Evolutionary conservation across 92 coral and sea anemone species (phyloP).

Genomic region (Epizoanthus illoricatus): DNA sequence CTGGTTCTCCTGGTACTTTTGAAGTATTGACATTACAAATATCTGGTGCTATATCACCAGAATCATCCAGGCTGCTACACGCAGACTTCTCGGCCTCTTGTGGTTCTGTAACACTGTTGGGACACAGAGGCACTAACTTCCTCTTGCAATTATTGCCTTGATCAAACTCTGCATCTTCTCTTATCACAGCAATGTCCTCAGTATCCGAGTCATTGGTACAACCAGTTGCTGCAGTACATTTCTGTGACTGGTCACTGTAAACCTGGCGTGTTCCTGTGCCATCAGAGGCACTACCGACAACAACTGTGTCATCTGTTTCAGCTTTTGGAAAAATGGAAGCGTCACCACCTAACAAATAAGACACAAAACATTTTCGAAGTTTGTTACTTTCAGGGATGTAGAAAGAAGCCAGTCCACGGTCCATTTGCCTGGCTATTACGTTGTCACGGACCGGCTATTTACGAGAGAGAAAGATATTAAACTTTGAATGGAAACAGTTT

Average conservation of each 20-base stretch:
- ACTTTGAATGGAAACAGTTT: too few relatives aligned
- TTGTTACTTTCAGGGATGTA: too few relatives aligned
- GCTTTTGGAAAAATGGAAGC: conserved; percentile 95
- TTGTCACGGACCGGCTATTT: too few relatives aligned
- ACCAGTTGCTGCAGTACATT: background rate
- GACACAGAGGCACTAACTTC: background rate
- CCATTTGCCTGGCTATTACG: too few relatives aligned
- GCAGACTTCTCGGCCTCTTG: background rate
- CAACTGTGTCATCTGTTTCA: conserved; percentile 51
- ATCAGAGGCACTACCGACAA: background rate
- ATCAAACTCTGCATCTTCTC: background rate
- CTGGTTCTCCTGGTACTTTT: conserved; percentile 5
- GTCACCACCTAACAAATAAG: conserved; percentile 80
- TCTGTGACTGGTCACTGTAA: background rate
- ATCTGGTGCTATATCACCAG: background rate
- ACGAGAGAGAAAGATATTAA: too few relatives aligned
- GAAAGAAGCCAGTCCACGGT: too few relatives aligned
- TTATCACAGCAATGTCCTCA: background rate
- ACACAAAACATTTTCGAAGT: too few relatives aligned
- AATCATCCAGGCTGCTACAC: background rate
- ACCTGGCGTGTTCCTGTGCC: background rate
- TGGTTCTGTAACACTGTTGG: background rate
- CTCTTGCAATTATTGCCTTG: background rate
- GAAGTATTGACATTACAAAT: background rate
- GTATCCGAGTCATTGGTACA: background rate